Conservation (phyloP, 2,797 vertebrate species). For the Sebastiscus albofasciatus region DNA sequence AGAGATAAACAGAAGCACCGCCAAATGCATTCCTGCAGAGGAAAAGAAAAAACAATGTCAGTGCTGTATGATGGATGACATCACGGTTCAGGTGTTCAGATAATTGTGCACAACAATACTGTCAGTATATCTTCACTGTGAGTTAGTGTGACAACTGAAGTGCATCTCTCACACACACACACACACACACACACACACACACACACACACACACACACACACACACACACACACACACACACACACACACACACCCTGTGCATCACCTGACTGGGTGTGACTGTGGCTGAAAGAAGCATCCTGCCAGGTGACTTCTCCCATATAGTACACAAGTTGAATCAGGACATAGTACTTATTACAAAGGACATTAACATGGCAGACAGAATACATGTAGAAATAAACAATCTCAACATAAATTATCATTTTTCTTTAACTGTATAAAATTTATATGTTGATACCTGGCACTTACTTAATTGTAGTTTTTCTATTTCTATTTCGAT, state of each 20-base stretch:
- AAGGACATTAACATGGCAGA: background rate
- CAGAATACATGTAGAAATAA: background rate
- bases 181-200: background rate
- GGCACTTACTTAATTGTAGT: background rate
- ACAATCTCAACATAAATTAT: background rate
- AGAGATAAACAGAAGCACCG: slow-evolving; percentile 41
- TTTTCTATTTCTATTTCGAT: background rate
- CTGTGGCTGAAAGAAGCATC: background rate
- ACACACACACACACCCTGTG: background rate
- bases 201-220: background rate
- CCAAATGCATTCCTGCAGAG: slow-evolving; percentile 62
- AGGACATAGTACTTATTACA: fast-evolving
- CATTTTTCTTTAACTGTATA: fast-evolving
- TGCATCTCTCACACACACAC: background rate
- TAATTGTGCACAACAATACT: background rate
- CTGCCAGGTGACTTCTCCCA: slow-evolving; percentile 13
- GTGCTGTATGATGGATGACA: background rate
- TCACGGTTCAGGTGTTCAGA: background rate
- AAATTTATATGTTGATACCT: background rate
- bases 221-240: background rate
- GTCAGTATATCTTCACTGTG: background rate
- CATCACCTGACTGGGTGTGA: slow-evolving; percentile 51
- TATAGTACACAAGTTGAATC: slow-evolving; percentile 18
- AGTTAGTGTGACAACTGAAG: background rate
- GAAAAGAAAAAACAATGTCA: background rate